These are phyloP conservation scores for Callithrix jacchus DNA, from an alignment of 2,113 vertebrate species.

Conservation along the genomic window DNA sequence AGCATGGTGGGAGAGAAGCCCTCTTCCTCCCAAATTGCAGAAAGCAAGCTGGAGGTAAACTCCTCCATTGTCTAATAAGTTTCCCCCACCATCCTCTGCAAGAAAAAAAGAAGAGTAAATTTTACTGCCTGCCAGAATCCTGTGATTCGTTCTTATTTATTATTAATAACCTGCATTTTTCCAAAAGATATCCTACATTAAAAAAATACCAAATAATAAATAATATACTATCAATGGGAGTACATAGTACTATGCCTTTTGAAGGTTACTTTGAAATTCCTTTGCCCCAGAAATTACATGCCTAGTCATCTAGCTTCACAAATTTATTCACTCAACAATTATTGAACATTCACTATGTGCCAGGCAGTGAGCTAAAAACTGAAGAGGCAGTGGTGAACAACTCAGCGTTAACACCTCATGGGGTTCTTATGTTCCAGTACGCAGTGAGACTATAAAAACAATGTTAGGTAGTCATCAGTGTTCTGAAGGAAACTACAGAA, in stretches of 20 bases:
- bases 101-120: background rate
- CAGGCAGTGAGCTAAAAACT: background rate
- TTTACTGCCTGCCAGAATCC: background rate
- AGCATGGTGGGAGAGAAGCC: background rate
- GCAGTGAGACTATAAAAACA: background rate
- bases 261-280: constrained; percentile 32
- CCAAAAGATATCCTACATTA: background rate
- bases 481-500: background rate
- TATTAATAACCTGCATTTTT: constrained; percentile 4
- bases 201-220: constrained; percentile 12
- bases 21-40: background rate
- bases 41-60: constrained; percentile 30
- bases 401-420: background rate
- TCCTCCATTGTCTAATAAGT: background rate
- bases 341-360: background rate
- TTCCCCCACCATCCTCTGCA: background rate
- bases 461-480: background rate
- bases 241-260: background rate
- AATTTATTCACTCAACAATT: background rate
- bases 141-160: constrained; percentile 42
- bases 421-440: background rate
- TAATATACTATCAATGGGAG: background rate
- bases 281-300: background rate
- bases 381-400: background rate
- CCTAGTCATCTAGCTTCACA: background rate